Evolutionary conservation across 2,797 vertebrate genomes (phyloP).

Genomic region (Arrhamphus sclerolepis): DNA sequence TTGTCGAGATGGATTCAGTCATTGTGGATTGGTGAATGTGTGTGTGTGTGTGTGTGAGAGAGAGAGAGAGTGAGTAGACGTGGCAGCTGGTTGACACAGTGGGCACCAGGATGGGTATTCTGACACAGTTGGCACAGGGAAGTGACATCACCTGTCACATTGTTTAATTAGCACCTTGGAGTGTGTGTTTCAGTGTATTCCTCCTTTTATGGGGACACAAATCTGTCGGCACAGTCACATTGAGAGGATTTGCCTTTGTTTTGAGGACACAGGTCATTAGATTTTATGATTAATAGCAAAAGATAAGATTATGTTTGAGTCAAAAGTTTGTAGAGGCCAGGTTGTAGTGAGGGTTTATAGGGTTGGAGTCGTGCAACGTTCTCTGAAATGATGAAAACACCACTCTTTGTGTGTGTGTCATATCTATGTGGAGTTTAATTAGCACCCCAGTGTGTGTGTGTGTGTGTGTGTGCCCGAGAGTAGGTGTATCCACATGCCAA

Average conservation of each 20-base stretch:
- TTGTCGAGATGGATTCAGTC: slow-evolving; percentile 1
- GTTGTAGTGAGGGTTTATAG: background rate
- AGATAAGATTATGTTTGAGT: background rate
- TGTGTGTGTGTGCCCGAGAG: slow-evolving; percentile 6
- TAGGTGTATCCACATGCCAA: no score
- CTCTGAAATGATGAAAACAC: background rate
- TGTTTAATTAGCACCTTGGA: slow-evolving; percentile 78
- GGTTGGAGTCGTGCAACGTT: background rate
- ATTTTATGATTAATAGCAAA: background rate
- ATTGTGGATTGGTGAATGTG: slow-evolving; percentile 12
- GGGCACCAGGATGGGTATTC: slow-evolving; percentile 56
- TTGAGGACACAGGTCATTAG: background rate
- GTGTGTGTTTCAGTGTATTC: slow-evolving; percentile 17
- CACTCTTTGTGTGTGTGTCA: slow-evolving; percentile 1
- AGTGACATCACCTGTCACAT: slow-evolving; percentile 76
- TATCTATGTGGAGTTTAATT: slow-evolving; percentile 45
- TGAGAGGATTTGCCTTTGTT: background rate
- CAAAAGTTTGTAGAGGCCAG: background rate
- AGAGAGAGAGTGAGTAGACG: slow-evolving; percentile 15
- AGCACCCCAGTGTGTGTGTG: slow-evolving; percentile 23
- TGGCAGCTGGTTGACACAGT: slow-evolving; percentile 75
- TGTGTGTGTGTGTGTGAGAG: slow-evolving; percentile 1
- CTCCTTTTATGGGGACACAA: background rate
- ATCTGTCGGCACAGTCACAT: background rate
- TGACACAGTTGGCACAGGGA: slow-evolving; percentile 61